Evolutionary conservation across 1,140 invertebrate species (phyloP), one percentile per base, ranked within the genome.

Genomic region (Zaprionus capensis): DNA sequence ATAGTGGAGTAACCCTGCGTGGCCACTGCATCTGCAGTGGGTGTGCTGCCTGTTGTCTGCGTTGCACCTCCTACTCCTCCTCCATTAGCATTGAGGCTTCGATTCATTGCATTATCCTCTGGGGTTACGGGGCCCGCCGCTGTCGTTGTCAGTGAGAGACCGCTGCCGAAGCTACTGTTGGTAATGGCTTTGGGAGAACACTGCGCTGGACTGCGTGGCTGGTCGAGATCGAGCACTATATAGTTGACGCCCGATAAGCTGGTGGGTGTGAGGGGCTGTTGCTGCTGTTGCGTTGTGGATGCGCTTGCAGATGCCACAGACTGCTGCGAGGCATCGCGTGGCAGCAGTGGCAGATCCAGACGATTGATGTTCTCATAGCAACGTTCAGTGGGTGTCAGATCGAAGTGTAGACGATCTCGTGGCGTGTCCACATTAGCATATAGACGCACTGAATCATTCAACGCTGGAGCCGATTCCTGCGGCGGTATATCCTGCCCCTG

Each of bases 1-100:
- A 99, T 99, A 0, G 96, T 97, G 11, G 97, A 97, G 87, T 99
- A 99, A 55, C 97, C 96, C 17, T 82, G 79, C 0, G 90, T 64
- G 63, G 36, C 26, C 9, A 71, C n/a, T 0, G 63, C 5, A 0
- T 74, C 81, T 5, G 36, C 36, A 2, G 49, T 22, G 4, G 80
- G 62, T 4, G 53, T 71, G 34, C 41, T 65, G 63, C 58, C 59
- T 57, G 91, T 36, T 28, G 15, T 58, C 36, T 46, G 44, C 56
- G 38, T 51, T 62, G 41, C 31, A 34, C 31, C 11, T 3, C 38
- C 55, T 12, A 12, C 51, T 62, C 41, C 24, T 24, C 24, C 11
- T 3, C 38, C 17, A 20, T 28, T 36, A 5, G 20, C 59, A 20
- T 61, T 72, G 17, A 80, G 55, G 38, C 67, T 85, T n/a, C 83